Evolutionary conservation across 2,113 vertebrate genomes (phyloP).

Genomic region (Tetrao urogallus): DNA sequence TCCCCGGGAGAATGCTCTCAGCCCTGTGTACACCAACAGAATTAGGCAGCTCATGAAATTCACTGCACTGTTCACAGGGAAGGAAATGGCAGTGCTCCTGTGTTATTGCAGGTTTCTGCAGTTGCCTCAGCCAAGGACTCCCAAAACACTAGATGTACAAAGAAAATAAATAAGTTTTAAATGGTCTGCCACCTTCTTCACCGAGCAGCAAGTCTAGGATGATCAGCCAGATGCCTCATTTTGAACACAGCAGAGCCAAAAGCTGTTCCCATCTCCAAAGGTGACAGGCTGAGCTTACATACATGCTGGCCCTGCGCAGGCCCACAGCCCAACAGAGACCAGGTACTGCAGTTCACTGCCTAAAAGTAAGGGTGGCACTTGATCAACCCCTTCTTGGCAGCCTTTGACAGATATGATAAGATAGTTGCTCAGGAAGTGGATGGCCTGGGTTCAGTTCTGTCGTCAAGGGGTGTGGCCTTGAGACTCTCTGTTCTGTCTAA

Average conservation of each 20-base stretch:
- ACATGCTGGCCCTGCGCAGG: neutral
- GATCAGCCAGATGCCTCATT: neutral
- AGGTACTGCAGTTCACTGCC: constrained; percentile 24
- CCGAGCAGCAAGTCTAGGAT: neutral
- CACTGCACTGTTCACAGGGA: neutral
- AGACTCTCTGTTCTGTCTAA: neutral
- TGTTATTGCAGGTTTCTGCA: neutral
- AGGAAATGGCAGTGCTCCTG: accelerated
- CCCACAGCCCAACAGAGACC: neutral
- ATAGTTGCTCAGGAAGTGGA: neutral
- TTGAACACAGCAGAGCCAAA: neutral
- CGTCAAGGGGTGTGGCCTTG: neutral
- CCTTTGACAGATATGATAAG: neutral
- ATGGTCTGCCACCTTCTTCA: neutral
- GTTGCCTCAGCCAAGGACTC: neutral
- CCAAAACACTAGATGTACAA: neutral
- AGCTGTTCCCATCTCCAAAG: accelerated
- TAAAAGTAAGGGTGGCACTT: neutral
- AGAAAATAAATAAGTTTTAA: neutral
- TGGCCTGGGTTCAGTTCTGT: neutral
- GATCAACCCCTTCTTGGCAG: constrained; percentile 16
- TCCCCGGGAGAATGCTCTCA: neutral
- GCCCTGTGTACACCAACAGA: neutral
- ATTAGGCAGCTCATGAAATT: neutral
- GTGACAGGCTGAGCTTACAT: neutral